phyloP scores from a whole-genome alignment of 2,888 invertebrate genomes.

The Mythimna ferrago region DNA sequence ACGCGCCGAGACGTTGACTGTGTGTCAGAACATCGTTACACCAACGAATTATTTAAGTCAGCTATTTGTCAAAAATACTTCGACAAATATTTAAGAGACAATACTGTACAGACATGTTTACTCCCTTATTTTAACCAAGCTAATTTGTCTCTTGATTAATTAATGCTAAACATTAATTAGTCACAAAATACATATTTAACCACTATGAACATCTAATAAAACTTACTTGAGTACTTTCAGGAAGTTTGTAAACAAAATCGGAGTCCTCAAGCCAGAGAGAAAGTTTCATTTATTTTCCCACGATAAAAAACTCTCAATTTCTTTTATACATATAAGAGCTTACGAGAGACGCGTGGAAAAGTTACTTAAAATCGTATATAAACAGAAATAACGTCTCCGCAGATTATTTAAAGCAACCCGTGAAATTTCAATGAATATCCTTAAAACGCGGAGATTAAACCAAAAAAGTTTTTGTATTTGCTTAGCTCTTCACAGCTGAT shows the following conservation, averaged over 20 bases:
- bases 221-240: slow-evolving; percentile 21
- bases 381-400: slow-evolving; percentile 77
- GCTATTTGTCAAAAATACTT: slow-evolving; percentile 87
- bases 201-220: slow-evolving; percentile 39
- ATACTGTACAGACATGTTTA: slow-evolving; percentile 54
- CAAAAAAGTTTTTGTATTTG: slow-evolving; percentile 89
- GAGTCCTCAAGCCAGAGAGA: slow-evolving; percentile 8
- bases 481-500: slow-evolving; percentile 89
- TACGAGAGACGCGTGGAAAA: slow-evolving; percentile 61
- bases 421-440: slow-evolving; percentile 88
- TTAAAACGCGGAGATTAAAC: slow-evolving; percentile 89
- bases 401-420: slow-evolving; percentile 88
- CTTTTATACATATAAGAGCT: slow-evolving; percentile 61
- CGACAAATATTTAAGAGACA: slow-evolving; percentile 69
- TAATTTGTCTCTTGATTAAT: slow-evolving; percentile 37
- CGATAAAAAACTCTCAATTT: slow-evolving; percentile 57
- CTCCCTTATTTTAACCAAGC: slow-evolving; percentile 8
- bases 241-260: slow-evolving; percentile 23
- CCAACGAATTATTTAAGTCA: slow-evolving; percentile 86
- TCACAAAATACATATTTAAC: slow-evolving; percentile 37
- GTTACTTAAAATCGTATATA: slow-evolving; percentile 70
- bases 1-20: slow-evolving; percentile 78
- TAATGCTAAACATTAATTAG: slow-evolving; percentile 26
- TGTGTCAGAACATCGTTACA: slow-evolving; percentile 79
- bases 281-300: slow-evolving; percentile 46